Percentiles rank a stretch among this genome's conserved stretches.
phyloP scores from a whole-genome alignment of 2,888 invertebrate species.

The Macaria notata region DNA sequence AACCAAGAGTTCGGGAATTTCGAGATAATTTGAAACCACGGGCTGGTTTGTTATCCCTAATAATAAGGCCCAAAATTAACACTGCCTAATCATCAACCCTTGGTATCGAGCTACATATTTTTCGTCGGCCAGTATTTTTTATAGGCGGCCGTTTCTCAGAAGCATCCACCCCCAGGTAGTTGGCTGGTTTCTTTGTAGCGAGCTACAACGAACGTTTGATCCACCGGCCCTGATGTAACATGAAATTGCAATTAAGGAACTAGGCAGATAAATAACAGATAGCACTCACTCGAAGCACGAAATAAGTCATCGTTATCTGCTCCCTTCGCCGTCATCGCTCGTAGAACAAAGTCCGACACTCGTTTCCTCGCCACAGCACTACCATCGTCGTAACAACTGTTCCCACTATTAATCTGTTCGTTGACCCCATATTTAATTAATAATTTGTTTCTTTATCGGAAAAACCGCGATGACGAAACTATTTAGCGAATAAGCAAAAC shows the following conservation, averaged over 20 bases:
- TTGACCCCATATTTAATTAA: conserved; percentile 48
- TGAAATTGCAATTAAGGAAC: conserved; percentile 5
- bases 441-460: conserved; percentile 32
- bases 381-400: conserved; percentile 40
- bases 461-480: conserved; percentile 28
- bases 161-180: too few species aligned
- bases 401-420: conserved; percentile 42
- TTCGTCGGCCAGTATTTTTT: not conserved
- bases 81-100: too few species aligned
- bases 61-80: too few species aligned
- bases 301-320: conserved; percentile 55
- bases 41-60: too few species aligned
- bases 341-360: conserved; percentile 33
- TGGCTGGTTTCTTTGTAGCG: not conserved
- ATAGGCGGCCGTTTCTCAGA: too few species aligned
- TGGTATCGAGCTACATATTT: too few species aligned
- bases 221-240: not conserved
- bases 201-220: not conserved
- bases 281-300: conserved; percentile 56
- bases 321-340: conserved; percentile 34
- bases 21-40: too few species aligned
- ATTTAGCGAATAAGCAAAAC: conserved; percentile 31
- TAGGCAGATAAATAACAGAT: not conserved
- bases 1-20: too few species aligned
- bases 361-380: conserved; percentile 37